Percentiles rank a stretch among this genome's conserved stretches.
Evolutionary conservation across 1,140 invertebrate genomes (phyloP).

Genomic region (Aphaenogaster floridana): DNA sequence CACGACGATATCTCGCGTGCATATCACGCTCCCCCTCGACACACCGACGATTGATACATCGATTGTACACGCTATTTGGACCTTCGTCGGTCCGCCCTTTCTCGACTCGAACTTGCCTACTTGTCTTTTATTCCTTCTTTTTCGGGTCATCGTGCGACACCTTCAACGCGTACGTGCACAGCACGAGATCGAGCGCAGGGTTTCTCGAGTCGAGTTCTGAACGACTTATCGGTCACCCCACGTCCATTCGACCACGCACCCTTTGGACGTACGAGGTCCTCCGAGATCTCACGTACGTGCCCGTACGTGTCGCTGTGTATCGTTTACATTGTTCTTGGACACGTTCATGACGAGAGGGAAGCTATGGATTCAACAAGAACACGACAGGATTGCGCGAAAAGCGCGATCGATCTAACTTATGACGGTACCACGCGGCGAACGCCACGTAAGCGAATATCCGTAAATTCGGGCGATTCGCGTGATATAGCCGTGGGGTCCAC

Average conservation of each 20-base stretch:
- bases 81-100: slow-evolving; percentile 4
- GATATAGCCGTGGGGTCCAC: slow-evolving; percentile 64
- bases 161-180: slow-evolving; percentile 36
- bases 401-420: background rate
- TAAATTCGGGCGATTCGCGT: slow-evolving; percentile 75
- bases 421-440: slow-evolving; percentile 24
- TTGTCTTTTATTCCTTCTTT: background rate
- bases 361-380: background rate
- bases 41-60: slow-evolving; percentile 17
- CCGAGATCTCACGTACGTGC: slow-evolving; percentile 6
- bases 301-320: background rate
- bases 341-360: background rate
- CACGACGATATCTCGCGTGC: slow-evolving; percentile 12
- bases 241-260: slow-evolving; percentile 36
- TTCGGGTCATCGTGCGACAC: slow-evolving; percentile 22
- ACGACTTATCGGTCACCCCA: slow-evolving; percentile 46
- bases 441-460: slow-evolving; percentile 65
- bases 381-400: background rate
- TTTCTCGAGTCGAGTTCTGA: background rate
- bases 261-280: slow-evolving; percentile 18
- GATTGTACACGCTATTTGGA: slow-evolving; percentile 52
- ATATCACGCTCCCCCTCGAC: background rate
- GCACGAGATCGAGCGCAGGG: slow-evolving; percentile 10
- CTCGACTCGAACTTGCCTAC: background rate
- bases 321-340: background rate